Evolutionary conservation across 2,113 vertebrate species (phyloP), one percentile per base, ranked within the genome.

Genomic region (Vulpes ferrilata): DNA sequence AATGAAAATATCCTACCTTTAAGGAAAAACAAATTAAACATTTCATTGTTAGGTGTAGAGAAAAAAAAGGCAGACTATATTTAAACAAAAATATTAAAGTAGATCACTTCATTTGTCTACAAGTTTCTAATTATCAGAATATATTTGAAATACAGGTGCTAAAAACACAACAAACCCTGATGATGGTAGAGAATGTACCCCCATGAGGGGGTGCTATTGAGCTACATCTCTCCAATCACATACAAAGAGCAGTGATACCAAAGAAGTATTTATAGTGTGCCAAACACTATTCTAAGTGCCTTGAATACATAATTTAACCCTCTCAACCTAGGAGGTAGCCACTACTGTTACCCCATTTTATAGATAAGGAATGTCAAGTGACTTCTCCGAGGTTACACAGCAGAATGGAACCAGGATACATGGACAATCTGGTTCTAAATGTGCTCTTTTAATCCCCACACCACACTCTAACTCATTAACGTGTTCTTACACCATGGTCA

Each of bases 171-270:
- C 13, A 35, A 90, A 32, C 53, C 32, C 32, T 82, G 22, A 32
- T 43, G 48, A 76, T 64, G 79, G 59, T 22, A 95, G 90, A 92
- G 82, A 93, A 65, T 20, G 11, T 30, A 12, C 20, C 94, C 98
- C 98, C 98, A 98, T 97, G 94, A 98, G 99, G 93, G 98, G 99
- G 99, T 98, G 98, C 0, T 97, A 95, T 80, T 97, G 97, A 98
- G 98, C 93, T 97, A 78, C 65, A 89, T 93, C 95, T 98, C 83
- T 82, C 76, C 23, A 90, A 55, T 79, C 30, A 81, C 43, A 48
- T 2, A 22, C 57, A 48, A 88, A 96, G 60, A 93, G 89, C 15
- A 62, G 27, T 13, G 25, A 30, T 17, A 51, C 43, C 74, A 87
- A 83, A 55, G 62, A 57, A 57, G 32, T 51, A 73, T 69, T 60